Evolutionary conservation across 2,888 invertebrate genomes (phyloP), one percentile per base, ranked within the genome.

Genomic region (Drosophila testacea): DNA sequence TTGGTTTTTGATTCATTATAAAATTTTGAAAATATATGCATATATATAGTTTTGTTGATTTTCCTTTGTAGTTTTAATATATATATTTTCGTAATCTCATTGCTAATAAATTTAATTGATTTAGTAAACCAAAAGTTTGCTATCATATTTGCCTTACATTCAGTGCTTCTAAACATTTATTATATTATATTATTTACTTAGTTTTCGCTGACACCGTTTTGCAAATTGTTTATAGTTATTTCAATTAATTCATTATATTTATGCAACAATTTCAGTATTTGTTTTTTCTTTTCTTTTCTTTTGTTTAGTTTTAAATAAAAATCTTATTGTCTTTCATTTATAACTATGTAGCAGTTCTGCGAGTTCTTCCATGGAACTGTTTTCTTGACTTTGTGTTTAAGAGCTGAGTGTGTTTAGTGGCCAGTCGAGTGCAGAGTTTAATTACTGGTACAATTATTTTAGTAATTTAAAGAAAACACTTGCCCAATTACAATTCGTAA

Each of bases 261-360:
- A 62, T 42, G 69, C 77, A 77, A 77, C 46, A 78, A 75, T 77
- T 69, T 80, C 61, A 65, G 69, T 71, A 22, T 22, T 22, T 60
- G 50, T 48, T 48, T 48, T 64, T 36, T 5, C 5, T 34, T 34
- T 68, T 62, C n/a, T 4, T 57, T 65, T 57, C 51, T 71, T 51
- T 70, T 57, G 62, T 82, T 76, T 79, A 83, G 83, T 84, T 72
- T 82, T 83, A 83, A 83, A 83, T 83, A 83, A 79, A 86, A 83
- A 86, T 86, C 67, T 83, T 83, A 83, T 83, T 83, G 83, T 83
- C 83, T 86, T 83, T 86, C 83, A 83, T 86, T 83, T 83, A 86
- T 83, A 83, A 79, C 83, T 83, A 83, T 83, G 69, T 79, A 79
- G 83, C 83, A 83, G 83, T 83, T 83, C 83, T 86, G 77, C 71